phyloP scores from a whole-genome alignment of 92 coral and sea anemone species.

The Galaxea fascicularis region DNA sequence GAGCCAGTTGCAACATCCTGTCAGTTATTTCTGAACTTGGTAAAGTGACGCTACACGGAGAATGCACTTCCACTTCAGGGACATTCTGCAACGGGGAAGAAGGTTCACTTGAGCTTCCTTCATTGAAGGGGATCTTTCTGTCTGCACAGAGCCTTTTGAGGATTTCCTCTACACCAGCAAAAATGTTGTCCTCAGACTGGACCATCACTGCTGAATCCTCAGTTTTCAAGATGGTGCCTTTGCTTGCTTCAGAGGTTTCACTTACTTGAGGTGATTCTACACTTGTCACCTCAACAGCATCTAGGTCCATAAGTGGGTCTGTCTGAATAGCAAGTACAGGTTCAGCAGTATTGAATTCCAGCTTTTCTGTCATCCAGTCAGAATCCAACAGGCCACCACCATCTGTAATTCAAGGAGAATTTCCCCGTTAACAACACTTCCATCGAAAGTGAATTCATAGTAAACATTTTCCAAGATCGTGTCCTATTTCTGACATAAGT shows the following conservation, averaged over 20 bases:
- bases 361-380: conserved; percentile 97
- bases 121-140: neutral
- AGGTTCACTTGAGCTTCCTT: conserved; percentile 1
- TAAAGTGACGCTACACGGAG: conserved; percentile 31
- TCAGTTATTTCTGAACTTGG: conserved; percentile 46
- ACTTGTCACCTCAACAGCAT: conserved; percentile 51
- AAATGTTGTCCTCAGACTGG: conserved; percentile 14
- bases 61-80: conserved; percentile 73
- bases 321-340: conserved; percentile 44
- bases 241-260: conserved; percentile 6
- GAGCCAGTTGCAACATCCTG: neutral
- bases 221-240: neutral
- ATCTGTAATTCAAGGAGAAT: conserved; percentile 53
- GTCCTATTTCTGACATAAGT: no score
- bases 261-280: neutral
- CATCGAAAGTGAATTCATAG: neutral
- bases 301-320: conserved; percentile 21
- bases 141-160: conserved; percentile 36
- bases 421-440: neutral
- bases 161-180: conserved; percentile 49
- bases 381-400: conserved; percentile 68
- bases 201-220: neutral
- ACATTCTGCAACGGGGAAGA: conserved; percentile 89
- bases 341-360: conserved; percentile 72
- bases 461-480: neutral